Base-by-base conservation (phyloP, 2,888 invertebrate species). In the Nemotelus nigrinus region DNA sequence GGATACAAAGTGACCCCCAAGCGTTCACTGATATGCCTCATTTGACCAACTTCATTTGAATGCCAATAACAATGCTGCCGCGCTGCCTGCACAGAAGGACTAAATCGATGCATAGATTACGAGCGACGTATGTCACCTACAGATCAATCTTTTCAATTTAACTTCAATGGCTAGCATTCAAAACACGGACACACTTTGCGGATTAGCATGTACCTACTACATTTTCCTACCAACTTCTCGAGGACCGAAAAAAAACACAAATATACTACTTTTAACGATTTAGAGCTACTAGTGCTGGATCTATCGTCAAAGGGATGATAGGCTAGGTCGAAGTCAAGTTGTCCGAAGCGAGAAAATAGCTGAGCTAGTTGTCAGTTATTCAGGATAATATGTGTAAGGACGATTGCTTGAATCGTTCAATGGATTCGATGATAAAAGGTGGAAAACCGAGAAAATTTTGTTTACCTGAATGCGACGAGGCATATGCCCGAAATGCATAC, bases 401-500 rank as follows among this genome's bases (percentile, higher is more conserved):
- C 63, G 60, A 50, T 63, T 60, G 82, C 84, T 84, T 85, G 84
- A 82, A 83, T 82, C 83, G 84, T 82, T 85, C 82, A 85, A 85
- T 85, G 85, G 85, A 85, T 83, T 81, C 83, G 82, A 81, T 85
- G 84, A 86, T 25, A 10, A 5, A 63, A 4, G 8, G 39, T 25
- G 85, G 85, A 83, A 83, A 83, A 84, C 83, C 85, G 85, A 83
- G 83, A 84, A 85, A 86, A 85, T 85, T 82, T 81, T 84, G 84
- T 85, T 85, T 85, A 84, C 83, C 83, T 85, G 83, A 84, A 82
- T 83, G 82, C 81, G 82, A 74, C 48, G 60, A 74, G 74, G 74
- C 74, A 74, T 63, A 74, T 74, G 74, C 43, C 25, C 74, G 74
- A 74, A 47, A 60, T 25, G 74, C 74, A 74, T 60, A 74, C 74